Percentiles rank a stretch among this genome's conserved stretches.
These are phyloP conservation scores for Lasioglossum leucozonium DNA, from an alignment of 2,888 invertebrate species.

Conservation along the genomic window DNA sequence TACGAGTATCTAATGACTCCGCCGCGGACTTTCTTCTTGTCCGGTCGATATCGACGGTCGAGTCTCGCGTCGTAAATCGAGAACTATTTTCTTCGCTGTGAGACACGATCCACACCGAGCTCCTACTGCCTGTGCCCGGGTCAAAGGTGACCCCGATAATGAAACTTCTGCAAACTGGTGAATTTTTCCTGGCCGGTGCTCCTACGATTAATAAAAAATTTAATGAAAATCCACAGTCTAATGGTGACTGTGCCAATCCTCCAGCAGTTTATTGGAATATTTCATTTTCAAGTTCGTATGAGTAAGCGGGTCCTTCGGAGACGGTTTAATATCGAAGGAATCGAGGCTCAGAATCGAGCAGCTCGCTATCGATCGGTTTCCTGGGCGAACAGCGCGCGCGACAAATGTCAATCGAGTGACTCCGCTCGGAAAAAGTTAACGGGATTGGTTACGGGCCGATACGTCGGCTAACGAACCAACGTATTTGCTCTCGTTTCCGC, in stretches of 20 bases:
- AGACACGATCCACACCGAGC: too few species aligned
- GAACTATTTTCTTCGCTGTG: too few species aligned
- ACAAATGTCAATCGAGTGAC: slow-evolving; percentile 22
- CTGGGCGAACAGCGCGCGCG: background rate
- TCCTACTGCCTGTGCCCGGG: too few species aligned
- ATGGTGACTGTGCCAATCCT: background rate
- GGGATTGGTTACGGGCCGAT: slow-evolving; percentile 63
- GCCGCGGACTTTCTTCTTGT: background rate
- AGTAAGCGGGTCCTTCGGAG: background rate
- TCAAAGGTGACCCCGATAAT: too few species aligned
- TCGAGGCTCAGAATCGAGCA: background rate
- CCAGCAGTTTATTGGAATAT: background rate
- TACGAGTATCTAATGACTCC: slow-evolving; percentile 24
- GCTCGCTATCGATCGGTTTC: slow-evolving; percentile 23
- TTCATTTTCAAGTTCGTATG: background rate
- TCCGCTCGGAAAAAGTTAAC: slow-evolving; percentile 48
- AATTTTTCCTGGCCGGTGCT: too few species aligned
- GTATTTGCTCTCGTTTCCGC: slow-evolving; percentile 61
- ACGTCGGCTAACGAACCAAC: slow-evolving; percentile 62
- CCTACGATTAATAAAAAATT: too few species aligned
- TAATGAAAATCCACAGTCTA: background rate
- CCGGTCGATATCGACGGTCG: background rate
- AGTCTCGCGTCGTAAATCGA: too few species aligned
- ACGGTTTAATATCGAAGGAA: background rate
- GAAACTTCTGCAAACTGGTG: too few species aligned